phyloP scores from a whole-genome alignment of 30 jellyfish, hydroid and myxozoan genomes.

The Turritopsis rubra region DNA sequence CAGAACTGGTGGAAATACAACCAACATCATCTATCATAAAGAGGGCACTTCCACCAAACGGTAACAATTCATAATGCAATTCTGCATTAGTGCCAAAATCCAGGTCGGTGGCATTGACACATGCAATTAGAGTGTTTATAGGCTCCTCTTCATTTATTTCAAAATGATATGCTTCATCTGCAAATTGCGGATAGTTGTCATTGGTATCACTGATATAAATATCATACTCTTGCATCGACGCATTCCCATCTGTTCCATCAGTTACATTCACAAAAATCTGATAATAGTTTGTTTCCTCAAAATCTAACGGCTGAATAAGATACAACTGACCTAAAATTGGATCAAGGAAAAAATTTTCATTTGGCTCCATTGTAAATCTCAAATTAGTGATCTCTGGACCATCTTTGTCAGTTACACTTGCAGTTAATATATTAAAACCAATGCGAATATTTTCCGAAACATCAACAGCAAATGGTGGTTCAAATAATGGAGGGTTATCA shows the following conservation, averaged over 20 bases:
- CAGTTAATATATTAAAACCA: background rate
- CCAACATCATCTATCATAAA: conserved; percentile 6
- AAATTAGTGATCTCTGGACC: background rate
- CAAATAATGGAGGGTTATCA: conserved; percentile 79
- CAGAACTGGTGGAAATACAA: background rate
- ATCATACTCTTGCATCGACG: background rate
- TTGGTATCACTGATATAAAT: conserved; percentile 49
- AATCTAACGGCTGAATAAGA: background rate
- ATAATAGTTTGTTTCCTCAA: background rate
- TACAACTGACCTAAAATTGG: background rate
- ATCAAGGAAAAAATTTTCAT: background rate
- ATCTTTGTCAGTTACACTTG: conserved; percentile 2
- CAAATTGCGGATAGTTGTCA: conserved; percentile 60
- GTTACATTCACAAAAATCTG: background rate
- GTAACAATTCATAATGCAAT: conserved; percentile 31
- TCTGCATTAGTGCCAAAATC: conserved; percentile 3
- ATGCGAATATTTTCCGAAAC: conserved; percentile 43
- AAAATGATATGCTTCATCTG: conserved; percentile 40
- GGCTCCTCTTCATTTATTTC: conserved; percentile 36
- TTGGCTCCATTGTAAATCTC: background rate
- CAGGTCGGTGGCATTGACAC: background rate
- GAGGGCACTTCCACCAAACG: conserved; percentile 35
- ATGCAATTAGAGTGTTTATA: background rate
- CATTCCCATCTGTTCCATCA: background rate
- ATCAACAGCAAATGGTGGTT: conserved; percentile 34